Base-by-base conservation (phyloP, 2,113 vertebrate species). In the Pelodiscus sinensis region DNA sequence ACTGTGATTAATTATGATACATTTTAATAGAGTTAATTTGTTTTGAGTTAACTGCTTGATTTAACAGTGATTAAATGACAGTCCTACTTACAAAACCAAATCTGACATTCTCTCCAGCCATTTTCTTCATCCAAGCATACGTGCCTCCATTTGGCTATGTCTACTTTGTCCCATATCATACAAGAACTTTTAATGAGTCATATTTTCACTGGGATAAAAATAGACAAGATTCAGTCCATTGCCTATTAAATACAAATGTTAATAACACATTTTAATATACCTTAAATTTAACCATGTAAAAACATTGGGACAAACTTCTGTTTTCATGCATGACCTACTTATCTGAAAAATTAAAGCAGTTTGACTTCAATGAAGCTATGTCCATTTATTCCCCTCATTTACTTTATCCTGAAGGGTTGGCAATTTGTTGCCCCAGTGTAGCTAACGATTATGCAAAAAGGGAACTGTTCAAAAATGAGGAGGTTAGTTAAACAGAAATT, bases 81-180 rank as follows among this genome's bases (percentile, higher is more conserved):
- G 58, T 10, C 56, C 56, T 57, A 60, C 62, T 9, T 27, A 78
- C 35, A 91, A 31, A 21, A 71, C 11, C 11, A 58, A 77, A 82
- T 50, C 82, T 56, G 79, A 5, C 16, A 38, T 65, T 88, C 44
- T 80, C 10, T 51, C 94, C 55, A 44, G 85, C 81, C 57, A 44
- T 21, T 16, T 88, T 83, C 71, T 88, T 75, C 75, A 93, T 54
- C 44, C 50, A 24, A 92, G 88, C 21, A 57, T 35, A 25, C 16
- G 12, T 84, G 78, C 89, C 11, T 75, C 71, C 35, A 85, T 65
- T 62, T 38, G 57, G n/a, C 81, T 57, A 83, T 57, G 31, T n/a
- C 31, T 9, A 68, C 62, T 68, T 19, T 68, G 11, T 81, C 8
- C 2, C 92, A 81, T 51, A 21, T 44, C 5, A 44, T 44, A 44